These are phyloP conservation scores for Stratiomys singularior DNA, from an alignment of 2,888 invertebrate genomes.

Conservation along the genomic window DNA sequence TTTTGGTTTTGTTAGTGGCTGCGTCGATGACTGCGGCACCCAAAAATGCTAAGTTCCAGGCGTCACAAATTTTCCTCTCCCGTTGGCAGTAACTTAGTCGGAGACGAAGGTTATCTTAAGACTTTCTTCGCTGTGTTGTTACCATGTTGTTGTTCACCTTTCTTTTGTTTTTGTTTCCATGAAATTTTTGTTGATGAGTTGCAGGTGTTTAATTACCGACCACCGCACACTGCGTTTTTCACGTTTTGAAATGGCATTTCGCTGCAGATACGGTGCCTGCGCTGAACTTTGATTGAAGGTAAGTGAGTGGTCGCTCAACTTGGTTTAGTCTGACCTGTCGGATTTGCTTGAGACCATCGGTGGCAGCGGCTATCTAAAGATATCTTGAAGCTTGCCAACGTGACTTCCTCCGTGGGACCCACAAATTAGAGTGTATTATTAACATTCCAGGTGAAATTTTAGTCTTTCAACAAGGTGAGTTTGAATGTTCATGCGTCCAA, in stretches of 20 bases:
- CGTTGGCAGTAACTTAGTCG: slow-evolving; percentile 14
- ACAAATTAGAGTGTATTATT: not conserved
- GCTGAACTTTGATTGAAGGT: slow-evolving; percentile 36
- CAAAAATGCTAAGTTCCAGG: slow-evolving; percentile 32
- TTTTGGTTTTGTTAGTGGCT: not conserved
- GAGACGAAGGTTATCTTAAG: slow-evolving; percentile 8
- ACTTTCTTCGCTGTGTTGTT: slow-evolving; percentile 32
- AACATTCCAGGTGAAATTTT: not conserved
- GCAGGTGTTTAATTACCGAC: slow-evolving; percentile 50
- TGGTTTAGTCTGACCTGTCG: not conserved
- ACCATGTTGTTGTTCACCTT: slow-evolving; percentile 46
- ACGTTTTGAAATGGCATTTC: slow-evolving; percentile 28
- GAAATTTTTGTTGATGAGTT: slow-evolving; percentile 50
- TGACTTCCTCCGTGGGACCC: not conserved
- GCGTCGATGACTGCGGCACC: not conserved
- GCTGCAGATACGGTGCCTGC: slow-evolving; percentile 3
- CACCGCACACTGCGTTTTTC: slow-evolving; percentile 45
- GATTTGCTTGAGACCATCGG: not conserved
- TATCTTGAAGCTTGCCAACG: not conserved
- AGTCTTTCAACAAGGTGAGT: not conserved
- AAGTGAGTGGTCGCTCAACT: slow-evolving; percentile 34
- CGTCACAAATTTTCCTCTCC: slow-evolving; percentile 23
- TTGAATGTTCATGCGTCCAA: no score
- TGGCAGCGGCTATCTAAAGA: not conserved
- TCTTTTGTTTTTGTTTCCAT: slow-evolving; percentile 50